These are phyloP conservation scores for human DNA, from an alignment of 2,113 vertebrate genomes.

Conservation along the genomic window DNA sequence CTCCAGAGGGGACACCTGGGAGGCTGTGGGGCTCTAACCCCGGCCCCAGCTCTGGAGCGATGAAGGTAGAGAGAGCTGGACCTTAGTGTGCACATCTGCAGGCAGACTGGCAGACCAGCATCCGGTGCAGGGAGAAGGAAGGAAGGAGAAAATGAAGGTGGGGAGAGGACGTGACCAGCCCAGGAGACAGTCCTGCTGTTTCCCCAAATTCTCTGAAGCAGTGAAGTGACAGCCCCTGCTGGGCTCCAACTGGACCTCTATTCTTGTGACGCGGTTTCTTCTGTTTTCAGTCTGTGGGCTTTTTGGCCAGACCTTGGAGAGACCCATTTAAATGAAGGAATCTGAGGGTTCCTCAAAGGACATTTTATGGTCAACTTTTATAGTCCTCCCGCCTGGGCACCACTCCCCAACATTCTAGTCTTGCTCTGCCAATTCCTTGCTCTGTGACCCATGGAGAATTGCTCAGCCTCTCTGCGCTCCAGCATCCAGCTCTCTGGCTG, in stretches of 20 bases:
- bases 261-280: rapidly evolving
- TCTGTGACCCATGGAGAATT: background rate
- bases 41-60: background rate
- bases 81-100: rapidly evolving
- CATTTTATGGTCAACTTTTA: rapidly evolving
- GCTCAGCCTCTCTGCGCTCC: slow-evolving; percentile 12
- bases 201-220: no score
- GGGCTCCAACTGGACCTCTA: no score
- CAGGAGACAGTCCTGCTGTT: background rate
- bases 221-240: no score
- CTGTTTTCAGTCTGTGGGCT: background rate
- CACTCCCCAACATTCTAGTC: no score
- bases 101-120: background rate
- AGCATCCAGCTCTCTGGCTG: no score
- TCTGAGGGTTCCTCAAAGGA: background rate
- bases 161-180: rapidly evolving
- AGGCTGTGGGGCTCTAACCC: background rate
- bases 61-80: background rate
- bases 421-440: background rate
- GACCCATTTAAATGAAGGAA: background rate
- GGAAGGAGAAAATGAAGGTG: background rate
- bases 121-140: background rate
- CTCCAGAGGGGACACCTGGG: background rate
- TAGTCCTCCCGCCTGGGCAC: rapidly evolving
- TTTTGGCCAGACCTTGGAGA: background rate